These are phyloP conservation scores for Archips crataeganus DNA, from an alignment of 2,888 invertebrate species.

Conservation along the genomic window DNA sequence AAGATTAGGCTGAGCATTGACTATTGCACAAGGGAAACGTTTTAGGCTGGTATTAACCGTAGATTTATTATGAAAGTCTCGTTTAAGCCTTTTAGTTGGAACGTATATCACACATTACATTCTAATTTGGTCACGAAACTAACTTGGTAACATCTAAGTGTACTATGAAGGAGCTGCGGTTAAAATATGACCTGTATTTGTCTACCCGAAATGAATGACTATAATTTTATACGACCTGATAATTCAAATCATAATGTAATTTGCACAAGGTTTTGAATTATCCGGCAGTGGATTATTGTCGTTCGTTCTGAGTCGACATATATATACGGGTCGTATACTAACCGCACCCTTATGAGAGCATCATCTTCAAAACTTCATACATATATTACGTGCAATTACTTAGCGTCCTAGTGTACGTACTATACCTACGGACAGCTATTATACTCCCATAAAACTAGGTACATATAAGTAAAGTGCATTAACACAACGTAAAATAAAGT, in stretches of 20 bases:
- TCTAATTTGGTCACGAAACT: neutral
- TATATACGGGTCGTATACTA: too few relatives aligned
- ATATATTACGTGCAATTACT: conserved; percentile 1
- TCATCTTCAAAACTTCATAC: neutral
- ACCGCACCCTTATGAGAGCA: too few relatives aligned
- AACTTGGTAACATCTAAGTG: too few relatives aligned
- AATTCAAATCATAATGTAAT: too few relatives aligned
- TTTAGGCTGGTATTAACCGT: neutral
- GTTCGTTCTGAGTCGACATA: too few relatives aligned
- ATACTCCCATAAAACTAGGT: conserved; percentile 33
- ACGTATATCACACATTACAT: neutral
- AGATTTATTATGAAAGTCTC: neutral
- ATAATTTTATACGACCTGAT: too few relatives aligned
- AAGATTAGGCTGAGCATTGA: conserved; percentile 30
- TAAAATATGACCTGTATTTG: too few relatives aligned
- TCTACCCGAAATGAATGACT: too few relatives aligned
- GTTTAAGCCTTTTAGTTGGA: neutral
- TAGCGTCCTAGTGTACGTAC: neutral
- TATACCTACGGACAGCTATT: conserved; percentile 22
- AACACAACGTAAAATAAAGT: conserved; percentile 58
- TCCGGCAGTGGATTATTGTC: too few relatives aligned
- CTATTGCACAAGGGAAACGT: conserved; percentile 1
- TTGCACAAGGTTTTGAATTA: too few relatives aligned
- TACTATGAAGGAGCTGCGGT: too few relatives aligned
- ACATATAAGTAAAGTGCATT: conserved; percentile 66